Base-by-base conservation (phyloP, 2,797 vertebrate species). In the Epinephelus coioides region DNA sequence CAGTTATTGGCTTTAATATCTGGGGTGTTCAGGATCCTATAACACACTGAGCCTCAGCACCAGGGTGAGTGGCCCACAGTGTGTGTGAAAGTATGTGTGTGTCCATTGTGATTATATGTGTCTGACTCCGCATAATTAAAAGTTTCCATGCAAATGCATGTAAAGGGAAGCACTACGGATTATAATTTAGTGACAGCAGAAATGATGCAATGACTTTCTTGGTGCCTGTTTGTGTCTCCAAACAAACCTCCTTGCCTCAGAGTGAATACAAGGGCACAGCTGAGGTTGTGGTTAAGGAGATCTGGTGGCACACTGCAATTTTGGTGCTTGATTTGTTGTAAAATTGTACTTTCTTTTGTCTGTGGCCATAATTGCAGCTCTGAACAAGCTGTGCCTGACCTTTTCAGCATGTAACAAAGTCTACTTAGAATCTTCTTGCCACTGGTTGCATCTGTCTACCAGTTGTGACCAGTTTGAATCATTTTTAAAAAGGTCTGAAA, bases 1-100 rank as follows among this genome's bases (percentile, higher is more conserved):
- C 61, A 38, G 34, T 60, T 76, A 82, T 64, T 83, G 65, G 50
- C 62, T 73, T 80, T 49, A 79, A 67, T 80, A 65, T 79, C 40
- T 62, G 7, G 34, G 7, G 15, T 61, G 47, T 62, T 76, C 25
- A 53, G 44, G 46, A 78, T 73, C 51, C 34, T 34, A 34, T 51
- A 14, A 55, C 54, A 69, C 13, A 25, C 30, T 40, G 21, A 44
- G 43, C 19, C 49, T 56, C 71, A 62, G 38, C 43, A 34, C 19
- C 65, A 74, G 34, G 54, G 50, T 23, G 14, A 34, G 21, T 0
- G 14, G 34, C 34, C 34, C 6, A 34, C 34, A 34, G 34, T 54
- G 51, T 69, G 43, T 74, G 43, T n/a, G 11, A 10, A 12, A 10
- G 40, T 9, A 12, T 11, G 40, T 3, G 5, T 66, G 40, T n/a